phyloP scores from a whole-genome alignment of 1,140 invertebrate species.

The Mya arenaria region DNA sequence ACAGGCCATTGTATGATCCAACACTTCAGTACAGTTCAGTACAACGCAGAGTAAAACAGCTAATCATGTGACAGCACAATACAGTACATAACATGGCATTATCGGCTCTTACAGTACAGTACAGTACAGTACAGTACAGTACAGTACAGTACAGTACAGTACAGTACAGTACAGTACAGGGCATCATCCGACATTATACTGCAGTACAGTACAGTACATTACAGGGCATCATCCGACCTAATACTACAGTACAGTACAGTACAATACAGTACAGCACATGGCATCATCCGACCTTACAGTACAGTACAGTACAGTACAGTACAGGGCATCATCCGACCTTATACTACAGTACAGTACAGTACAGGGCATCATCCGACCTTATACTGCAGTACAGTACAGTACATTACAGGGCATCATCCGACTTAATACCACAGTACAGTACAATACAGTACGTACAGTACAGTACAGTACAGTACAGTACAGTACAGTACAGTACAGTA shows the following conservation, averaged over 20 bases:
- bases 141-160: constrained; percentile 53
- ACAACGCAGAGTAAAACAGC: no score
- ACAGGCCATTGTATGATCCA: no score
- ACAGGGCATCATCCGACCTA: not conserved
- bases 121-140: constrained; percentile 11
- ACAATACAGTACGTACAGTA: no score
- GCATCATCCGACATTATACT: not conserved
- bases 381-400: no score
- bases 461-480: constrained; percentile 70
- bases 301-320: no score
- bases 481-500: constrained; percentile 64
- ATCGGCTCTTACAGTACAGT: not conserved
- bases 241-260: not conserved
- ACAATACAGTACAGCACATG: not conserved
- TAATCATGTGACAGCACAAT: no score
- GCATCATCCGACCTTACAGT: no score
- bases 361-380: no score
- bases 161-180: constrained; percentile 58
- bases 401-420: no score
- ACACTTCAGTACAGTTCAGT: no score
- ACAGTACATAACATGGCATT: constrained; percentile 65
- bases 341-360: constrained; percentile 66
- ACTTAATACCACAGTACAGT: no score
- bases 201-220: not conserved
- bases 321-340: constrained; percentile 56